Evolutionary conservation across 1,140 invertebrate genomes (phyloP), one percentile per base, ranked within the genome.

Genomic region (Hermetia illucens): DNA sequence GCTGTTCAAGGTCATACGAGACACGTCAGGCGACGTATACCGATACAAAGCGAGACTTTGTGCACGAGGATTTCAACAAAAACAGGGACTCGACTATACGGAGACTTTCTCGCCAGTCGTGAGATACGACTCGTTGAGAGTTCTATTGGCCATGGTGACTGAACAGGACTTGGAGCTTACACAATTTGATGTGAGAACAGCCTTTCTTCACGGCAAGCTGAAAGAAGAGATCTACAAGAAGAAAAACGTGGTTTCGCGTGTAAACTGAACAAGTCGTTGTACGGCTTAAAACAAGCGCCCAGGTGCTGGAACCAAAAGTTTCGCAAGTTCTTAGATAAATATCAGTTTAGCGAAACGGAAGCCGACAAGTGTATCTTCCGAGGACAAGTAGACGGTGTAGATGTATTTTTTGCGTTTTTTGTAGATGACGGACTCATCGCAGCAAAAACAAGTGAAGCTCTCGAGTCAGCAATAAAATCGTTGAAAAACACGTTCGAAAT

Each of bases 381-480:
- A 15, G 41, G 43, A 5, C 31, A 29, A 16, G 21, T 46, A 5
- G 43, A 50, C 8, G 44, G 38, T 35, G 25, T 35, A 15, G 49
- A 48, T 41, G 42, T 60, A 2, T 47, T 61, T 21, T 29, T 67
- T 2, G 51, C 50, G 9, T 45, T 66, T 3, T 66, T 66, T 55
- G 63, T 69, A 9, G 65, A 69, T 49, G 65, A 69, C 52, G 61
- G 58, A n/a, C 34, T 64, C 0, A 31, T 62, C 16, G 42, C 53
- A 18, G 46, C 46, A 32, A 15, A 6, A 5, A 32, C 6, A 32
- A 5, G 20, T 6, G 20, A 4, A 34, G 17, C 12, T n/a, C n/a
- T n/a, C n/a, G n/a, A n/a, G n/a, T 25, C 8, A 9, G 8, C 8
- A n/a, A 8, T n/a, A n/a, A n/a, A n/a, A n/a, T n/a, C n/a, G n/a